These are phyloP conservation scores for Saccopteryx bilineata DNA, from an alignment of 2,113 vertebrate genomes.

Conservation along the genomic window DNA sequence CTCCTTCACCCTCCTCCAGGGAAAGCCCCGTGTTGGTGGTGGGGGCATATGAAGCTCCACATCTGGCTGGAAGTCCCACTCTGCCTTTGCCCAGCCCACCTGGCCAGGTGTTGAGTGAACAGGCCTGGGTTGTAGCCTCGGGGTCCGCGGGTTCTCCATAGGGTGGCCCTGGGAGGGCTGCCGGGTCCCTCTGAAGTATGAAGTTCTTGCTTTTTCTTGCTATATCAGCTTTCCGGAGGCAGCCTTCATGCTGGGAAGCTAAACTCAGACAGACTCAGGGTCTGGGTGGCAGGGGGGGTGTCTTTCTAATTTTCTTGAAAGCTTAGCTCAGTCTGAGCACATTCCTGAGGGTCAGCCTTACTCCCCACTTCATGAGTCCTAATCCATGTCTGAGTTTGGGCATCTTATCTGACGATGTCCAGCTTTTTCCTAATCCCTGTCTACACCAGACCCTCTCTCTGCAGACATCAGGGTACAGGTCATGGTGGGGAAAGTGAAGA, in stretches of 20 bases:
- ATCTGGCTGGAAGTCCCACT: not conserved
- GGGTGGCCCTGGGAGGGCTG: constrained; percentile 42
- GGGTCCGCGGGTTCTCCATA: not conserved
- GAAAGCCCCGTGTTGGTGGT: not conserved
- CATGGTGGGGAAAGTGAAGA: not conserved
- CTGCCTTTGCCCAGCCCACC: not conserved
- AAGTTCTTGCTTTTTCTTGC: constrained; percentile 16
- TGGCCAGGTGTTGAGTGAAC: constrained; percentile 50
- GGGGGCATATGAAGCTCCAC: not conserved
- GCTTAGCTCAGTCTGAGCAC: constrained; percentile 50
- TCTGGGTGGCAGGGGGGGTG: not conserved
- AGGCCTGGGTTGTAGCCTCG: not conserved
- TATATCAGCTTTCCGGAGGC: constrained; percentile 51
- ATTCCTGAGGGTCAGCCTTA: constrained; percentile 62
- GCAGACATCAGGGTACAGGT: not conserved
- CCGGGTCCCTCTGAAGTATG: constrained; percentile 42
- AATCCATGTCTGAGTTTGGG: constrained; percentile 63
- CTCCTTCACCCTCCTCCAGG: not conserved
- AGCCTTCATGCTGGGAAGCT: constrained; percentile 29
- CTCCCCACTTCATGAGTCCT: not conserved
- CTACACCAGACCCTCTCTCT: not conserved
- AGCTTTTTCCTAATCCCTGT: constrained; percentile 43
- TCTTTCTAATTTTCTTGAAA: constrained; percentile 67
- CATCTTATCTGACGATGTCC: not conserved
- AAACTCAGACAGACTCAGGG: not conserved